These are phyloP conservation scores for Volucella zonaria DNA, from an alignment of 2,888 invertebrate species.

Conservation along the genomic window DNA sequence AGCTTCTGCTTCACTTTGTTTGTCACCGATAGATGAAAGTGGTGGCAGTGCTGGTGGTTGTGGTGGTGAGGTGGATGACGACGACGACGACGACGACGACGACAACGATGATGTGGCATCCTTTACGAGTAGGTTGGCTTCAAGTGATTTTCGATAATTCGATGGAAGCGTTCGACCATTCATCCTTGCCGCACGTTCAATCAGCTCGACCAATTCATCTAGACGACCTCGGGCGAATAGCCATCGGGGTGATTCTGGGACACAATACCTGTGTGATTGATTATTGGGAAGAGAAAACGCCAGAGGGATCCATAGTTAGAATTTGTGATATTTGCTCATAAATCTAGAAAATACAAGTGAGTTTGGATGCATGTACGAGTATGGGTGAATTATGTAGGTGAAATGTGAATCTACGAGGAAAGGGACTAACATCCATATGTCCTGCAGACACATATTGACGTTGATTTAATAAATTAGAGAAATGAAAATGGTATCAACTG, in stretches of 20 bases:
- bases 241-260: conserved; percentile 92
- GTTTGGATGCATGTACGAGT: not conserved
- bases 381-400: not conserved
- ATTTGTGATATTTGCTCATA: conserved; percentile 31
- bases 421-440: conserved; percentile 13
- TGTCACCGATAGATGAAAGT: conserved; percentile 80
- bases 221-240: conserved; percentile 87
- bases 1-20: conserved; percentile 77
- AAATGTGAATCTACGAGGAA: conserved; percentile 1
- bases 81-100: conserved; percentile 29
- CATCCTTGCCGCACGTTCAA: conserved; percentile 86
- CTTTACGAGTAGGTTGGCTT: conserved; percentile 76
- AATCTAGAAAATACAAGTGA: not conserved
- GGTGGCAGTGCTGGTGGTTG: conserved; percentile 80
- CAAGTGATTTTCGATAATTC: conserved; percentile 87
- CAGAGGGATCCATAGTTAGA: conserved; percentile 14
- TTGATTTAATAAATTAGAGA: conserved; percentile 72
- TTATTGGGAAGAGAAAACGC: conserved; percentile 40
- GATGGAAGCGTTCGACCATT: conserved; percentile 86
- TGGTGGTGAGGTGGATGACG: conserved; percentile 80
- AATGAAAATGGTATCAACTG: conserved; percentile 66
- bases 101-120: conserved; percentile 40
- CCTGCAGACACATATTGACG: conserved; percentile 35
- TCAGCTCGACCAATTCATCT: conserved; percentile 86
- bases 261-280: conserved; percentile 85